Evolutionary conservation across 2,888 invertebrate genomes (phyloP).

Genomic region (Lycia hirtaria): DNA sequence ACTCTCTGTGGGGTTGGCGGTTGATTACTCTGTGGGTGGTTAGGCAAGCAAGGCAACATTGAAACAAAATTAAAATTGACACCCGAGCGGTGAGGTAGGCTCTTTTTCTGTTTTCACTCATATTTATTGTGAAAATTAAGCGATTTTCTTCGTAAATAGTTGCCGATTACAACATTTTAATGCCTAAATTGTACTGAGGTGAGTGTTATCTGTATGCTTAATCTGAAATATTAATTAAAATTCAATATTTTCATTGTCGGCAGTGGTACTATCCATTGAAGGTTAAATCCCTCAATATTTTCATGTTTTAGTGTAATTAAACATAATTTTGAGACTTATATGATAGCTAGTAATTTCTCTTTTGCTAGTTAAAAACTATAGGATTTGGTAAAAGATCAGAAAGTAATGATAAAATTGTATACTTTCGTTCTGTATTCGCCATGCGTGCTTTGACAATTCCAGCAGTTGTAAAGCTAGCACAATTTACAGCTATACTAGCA

Average conservation of each 20-base stretch:
- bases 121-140: conserved; percentile 79
- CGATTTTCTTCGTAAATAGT: conserved; percentile 71
- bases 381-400: background rate
- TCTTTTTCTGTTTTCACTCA: conserved; percentile 84
- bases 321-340: background rate
- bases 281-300: conserved; percentile 64
- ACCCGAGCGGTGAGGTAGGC: conserved; percentile 83
- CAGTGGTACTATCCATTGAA: conserved; percentile 67
- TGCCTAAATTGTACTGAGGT: conserved; percentile 82
- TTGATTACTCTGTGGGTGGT: too few species aligned
- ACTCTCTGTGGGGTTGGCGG: too few species aligned
- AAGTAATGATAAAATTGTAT: background rate
- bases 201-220: conserved; percentile 49
- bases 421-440: conserved; percentile 57
- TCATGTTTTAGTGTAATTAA: background rate
- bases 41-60: conserved; percentile 53
- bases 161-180: conserved; percentile 72
- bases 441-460: conserved; percentile 63
- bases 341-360: background rate
- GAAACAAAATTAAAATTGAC: conserved; percentile 67
- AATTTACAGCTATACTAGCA: background rate
- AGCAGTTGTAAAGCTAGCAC: background rate
- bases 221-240: conserved; percentile 12
- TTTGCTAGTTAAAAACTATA: background rate
- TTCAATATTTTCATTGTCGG: conserved; percentile 71